Base-by-base conservation (phyloP, 2,888 invertebrate genomes). In the Pseudanteris insignis region DNA sequence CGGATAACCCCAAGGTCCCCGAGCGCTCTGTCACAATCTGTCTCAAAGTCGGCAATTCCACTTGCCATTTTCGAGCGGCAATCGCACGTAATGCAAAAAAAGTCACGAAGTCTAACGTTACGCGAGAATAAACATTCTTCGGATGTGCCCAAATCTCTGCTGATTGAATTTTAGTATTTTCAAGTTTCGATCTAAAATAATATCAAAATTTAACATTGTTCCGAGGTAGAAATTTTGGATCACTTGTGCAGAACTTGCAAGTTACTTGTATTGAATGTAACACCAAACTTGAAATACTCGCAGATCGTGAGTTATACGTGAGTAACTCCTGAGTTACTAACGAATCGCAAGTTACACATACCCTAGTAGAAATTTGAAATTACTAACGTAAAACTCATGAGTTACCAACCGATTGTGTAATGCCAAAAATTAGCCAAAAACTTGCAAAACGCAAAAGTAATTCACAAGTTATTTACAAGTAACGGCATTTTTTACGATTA, bases 1-100 rank as follows among this genome's bases (percentile, higher is more conserved):
- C 46, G 60, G 76, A 76, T 75, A 76, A 76, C 75, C 75, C 65
- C 66, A 26, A 57, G 60, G 68, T 67, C 68, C 67, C 57, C 58
- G 67, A 4, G 63, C 63, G 65, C 65, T 70, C 68, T 70, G 67
- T 75, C 69, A 71, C 71, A 70, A 73, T 74, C 74, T 70, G 73
- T 75, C 73, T 71, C 65, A 68, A 67, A 70, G 67, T 64, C 66
- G 64, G 50, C 64, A 64, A 66, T 67, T 54, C 54, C 44, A 48
- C 43, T 44, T 34, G 26, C 26, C 13, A n/a, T 58, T 46, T 46
- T 58, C 37, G 40, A 38, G 46, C 46, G 46, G 14, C 29, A 46
- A 51, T 59, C 58, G 18, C 36, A 13, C 9, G 21, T 5, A 34
- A 18, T 46, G 28, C 25, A 28, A 47, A 47, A 33, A 11, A 40